Conservation (phyloP, 2,888 invertebrate species). For the Creontiades dilutus region DNA sequence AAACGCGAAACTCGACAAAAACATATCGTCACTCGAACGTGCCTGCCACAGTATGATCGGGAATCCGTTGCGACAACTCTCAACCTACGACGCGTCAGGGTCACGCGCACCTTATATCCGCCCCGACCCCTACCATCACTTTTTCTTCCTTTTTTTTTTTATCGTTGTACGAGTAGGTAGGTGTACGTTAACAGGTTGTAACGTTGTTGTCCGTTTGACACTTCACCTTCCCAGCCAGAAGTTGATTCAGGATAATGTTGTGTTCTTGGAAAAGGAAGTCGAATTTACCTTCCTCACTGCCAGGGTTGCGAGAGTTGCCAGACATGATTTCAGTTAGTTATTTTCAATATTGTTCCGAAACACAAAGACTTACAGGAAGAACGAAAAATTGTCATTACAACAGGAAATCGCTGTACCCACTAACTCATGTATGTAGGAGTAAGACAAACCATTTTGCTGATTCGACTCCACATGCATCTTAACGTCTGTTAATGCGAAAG, state of each 20-base stretch:
- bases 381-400: too few relatives aligned
- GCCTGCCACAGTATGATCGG: neutral
- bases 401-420: too few relatives aligned
- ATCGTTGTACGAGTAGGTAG: constrained; percentile 11
- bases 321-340: too few relatives aligned
- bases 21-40: neutral
- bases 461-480: too few relatives aligned
- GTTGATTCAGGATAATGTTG: neutral
- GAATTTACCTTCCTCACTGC: too few relatives aligned
- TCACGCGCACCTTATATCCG: constrained; percentile 28
- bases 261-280: too few relatives aligned
- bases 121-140: neutral
- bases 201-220: neutral
- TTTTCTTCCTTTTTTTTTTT: neutral
- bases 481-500: too few relatives aligned
- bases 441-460: too few relatives aligned
- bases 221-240: neutral
- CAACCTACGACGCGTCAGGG: constrained; percentile 17
- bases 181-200: constrained; percentile 24
- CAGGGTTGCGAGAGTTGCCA: too few relatives aligned
- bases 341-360: too few relatives aligned
- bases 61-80: constrained; percentile 1
- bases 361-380: too few relatives aligned
- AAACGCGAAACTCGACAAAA: neutral
- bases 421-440: too few relatives aligned